These are phyloP conservation scores for Trisateles emortualis DNA, from an alignment of 2,888 invertebrate genomes.

Conservation along the genomic window DNA sequence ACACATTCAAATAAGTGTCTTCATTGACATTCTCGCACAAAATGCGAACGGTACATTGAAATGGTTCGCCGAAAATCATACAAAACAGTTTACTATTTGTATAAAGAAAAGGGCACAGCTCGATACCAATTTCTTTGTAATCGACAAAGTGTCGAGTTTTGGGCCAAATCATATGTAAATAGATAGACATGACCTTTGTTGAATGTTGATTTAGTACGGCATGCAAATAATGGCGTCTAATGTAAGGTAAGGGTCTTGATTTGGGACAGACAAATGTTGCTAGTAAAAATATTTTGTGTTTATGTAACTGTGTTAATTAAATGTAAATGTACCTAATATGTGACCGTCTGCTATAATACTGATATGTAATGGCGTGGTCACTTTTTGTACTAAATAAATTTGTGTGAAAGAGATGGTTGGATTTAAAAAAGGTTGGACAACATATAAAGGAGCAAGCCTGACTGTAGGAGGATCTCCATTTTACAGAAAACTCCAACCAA, in stretches of 20 bases:
- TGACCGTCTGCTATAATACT: no score
- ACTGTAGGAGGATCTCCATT: no score
- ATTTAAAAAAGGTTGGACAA: no score
- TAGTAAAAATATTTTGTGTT: conserved; percentile 32
- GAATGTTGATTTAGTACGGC: conserved; percentile 37
- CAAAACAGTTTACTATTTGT: conserved; percentile 40
- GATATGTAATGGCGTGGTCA: no score
- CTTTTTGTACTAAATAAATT: no score
- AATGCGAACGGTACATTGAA: conserved; percentile 21
- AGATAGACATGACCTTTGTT: conserved; percentile 11
- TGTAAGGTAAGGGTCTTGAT: conserved; percentile 23
- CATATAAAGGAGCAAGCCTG: no score
- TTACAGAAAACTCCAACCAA: no score
- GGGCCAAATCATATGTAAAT: conserved; percentile 48
- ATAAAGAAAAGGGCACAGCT: conserved; percentile 36
- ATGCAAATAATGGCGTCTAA: conserved; percentile 28
- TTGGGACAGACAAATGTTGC: conserved; percentile 19
- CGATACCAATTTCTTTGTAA: conserved; percentile 48
- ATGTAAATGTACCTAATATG: no score
- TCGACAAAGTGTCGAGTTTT: conserved; percentile 34
- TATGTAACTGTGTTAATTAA: conserved; percentile 28
- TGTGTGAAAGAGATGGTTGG: no score
- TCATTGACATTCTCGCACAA: conserved; percentile 30
- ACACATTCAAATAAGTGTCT: conserved; percentile 31
- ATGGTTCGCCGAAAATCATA: conserved; percentile 39